Conservation (phyloP, 2,888 invertebrate genomes). For the Drosophila gaucha region DNA sequence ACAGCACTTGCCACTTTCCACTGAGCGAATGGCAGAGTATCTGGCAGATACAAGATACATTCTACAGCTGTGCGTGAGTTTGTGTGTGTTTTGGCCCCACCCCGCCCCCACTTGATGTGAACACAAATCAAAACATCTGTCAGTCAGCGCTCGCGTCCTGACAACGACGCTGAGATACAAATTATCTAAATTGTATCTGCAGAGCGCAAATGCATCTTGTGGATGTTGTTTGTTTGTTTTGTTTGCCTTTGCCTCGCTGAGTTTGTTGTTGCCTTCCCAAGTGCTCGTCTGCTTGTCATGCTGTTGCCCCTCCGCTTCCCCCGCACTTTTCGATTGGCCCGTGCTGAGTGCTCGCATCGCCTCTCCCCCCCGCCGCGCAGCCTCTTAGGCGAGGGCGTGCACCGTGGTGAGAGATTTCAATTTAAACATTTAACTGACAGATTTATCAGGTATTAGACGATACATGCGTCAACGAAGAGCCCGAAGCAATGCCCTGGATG, state of each 20-base stretch:
- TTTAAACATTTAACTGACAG: slow-evolving; percentile 82
- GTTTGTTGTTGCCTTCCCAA: slow-evolving; percentile 30
- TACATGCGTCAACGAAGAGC: slow-evolving; percentile 66
- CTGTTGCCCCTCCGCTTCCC: background rate
- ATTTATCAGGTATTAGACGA: slow-evolving; percentile 83
- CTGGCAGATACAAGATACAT: slow-evolving; percentile 31
- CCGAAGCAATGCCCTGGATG: slow-evolving; percentile 6
- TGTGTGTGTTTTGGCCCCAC: slow-evolving; percentile 3
- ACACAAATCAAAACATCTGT: slow-evolving; percentile 82
- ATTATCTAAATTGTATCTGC: slow-evolving; percentile 82
- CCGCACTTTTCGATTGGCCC: slow-evolving; percentile 31
- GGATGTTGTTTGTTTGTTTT: slow-evolving; percentile 54
- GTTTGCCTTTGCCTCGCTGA: slow-evolving; percentile 38
- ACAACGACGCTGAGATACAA: slow-evolving; percentile 81
- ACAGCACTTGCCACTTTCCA: slow-evolving; percentile 16
- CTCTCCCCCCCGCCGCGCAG: slow-evolving; percentile 30
- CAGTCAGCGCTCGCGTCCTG: slow-evolving; percentile 74
- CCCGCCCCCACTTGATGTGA: background rate
- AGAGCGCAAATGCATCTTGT: slow-evolving; percentile 73
- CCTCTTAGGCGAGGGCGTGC: slow-evolving; percentile 54
- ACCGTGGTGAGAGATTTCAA: slow-evolving; percentile 79
- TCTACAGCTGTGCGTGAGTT: slow-evolving; percentile 14
- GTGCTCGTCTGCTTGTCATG: slow-evolving; percentile 16
- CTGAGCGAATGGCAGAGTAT: slow-evolving; percentile 15
- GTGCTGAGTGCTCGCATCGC: slow-evolving; percentile 48